Base-by-base conservation (phyloP, 2,888 invertebrate genomes). In the Tetheella fluctuosa region DNA sequence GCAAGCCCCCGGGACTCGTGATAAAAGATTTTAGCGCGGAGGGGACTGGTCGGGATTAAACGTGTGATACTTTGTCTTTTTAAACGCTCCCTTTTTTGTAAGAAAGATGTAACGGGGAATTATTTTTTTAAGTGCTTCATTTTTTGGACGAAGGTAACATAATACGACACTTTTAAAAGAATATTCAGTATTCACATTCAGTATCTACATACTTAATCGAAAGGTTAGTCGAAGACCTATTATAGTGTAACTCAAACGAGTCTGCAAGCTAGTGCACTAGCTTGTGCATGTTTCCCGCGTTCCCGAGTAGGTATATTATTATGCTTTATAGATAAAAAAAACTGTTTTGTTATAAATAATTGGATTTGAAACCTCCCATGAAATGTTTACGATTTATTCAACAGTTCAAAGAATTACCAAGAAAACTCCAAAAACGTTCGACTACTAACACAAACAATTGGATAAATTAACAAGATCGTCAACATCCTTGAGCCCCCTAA, bases 61-160 rank as follows among this genome's bases (percentile, higher is more conserved):
- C 79, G 85, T 77, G 84, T 84, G 86, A 88, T 89, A 89, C 88
- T 89, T 89, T 90, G 89, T 89, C 86, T 87, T 88, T 86, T 89
- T 86, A 88, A 89, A 84, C 82, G 85, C 73, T 70, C 69, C 60
- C 71, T 77, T 79, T 81, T 48, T 79, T 73, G 70, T 64, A 65
- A 68, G 69, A 72, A 66, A 78, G 72, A 74, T 70, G 76, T 74
- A 71, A 58, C 66, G 72, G 71, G 69, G 71, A 67, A 70, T 69
- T 70, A 70, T 63, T 58, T 54, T 64, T 63, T 69, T 75, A 69
- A 69, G 61, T 69, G 67, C 71, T 69, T 28, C 20, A 54, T 7
- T 8, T 30, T 13, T 34, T 34, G 34, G 34, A 34, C 1, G 34
- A 13, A 12, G 34, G 1, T 2, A 34, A 34, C 7, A 34, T 34